Conservation (phyloP, 2,113 vertebrate species). For the Ranitomeya variabilis region DNA sequence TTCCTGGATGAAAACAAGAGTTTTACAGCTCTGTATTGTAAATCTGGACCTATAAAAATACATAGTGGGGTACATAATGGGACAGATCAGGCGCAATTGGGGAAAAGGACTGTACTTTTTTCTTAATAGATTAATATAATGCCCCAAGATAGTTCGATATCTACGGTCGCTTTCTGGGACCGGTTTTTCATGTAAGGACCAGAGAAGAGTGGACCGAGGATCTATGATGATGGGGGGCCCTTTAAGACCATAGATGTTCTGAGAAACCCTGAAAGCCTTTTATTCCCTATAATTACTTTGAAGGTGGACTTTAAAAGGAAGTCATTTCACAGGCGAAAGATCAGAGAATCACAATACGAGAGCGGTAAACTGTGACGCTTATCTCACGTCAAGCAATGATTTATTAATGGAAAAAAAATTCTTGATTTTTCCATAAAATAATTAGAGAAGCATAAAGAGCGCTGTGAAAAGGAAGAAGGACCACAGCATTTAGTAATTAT, state of each 20-base stretch:
- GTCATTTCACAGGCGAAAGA: conserved; percentile 42
- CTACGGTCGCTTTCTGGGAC: too few species aligned
- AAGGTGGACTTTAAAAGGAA: background rate
- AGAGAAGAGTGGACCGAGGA: background rate
- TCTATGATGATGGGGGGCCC: background rate
- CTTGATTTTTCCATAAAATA: background rate
- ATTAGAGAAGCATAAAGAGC: background rate
- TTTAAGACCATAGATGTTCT: background rate
- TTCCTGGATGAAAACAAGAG: too few species aligned
- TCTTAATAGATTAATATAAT: too few species aligned
- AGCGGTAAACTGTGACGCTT: conserved; percentile 13
- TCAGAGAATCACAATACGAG: conserved; percentile 8
- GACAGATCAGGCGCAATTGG: too few species aligned
- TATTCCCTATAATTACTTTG: conserved; percentile 27
- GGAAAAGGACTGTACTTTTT: too few species aligned
- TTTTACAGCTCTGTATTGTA: too few species aligned
- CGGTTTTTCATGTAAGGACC: too few species aligned
- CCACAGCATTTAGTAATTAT: background rate
- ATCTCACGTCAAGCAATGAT: background rate
- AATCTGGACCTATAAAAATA: too few species aligned
- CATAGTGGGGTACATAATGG: too few species aligned
- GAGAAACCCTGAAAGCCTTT: background rate
- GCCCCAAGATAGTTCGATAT: too few species aligned
- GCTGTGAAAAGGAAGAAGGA: background rate
- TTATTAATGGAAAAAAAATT: background rate